These are phyloP conservation scores for Plecturocebus donacophilus DNA, from an alignment of 2,113 vertebrate genomes.

Conservation along the genomic window DNA sequence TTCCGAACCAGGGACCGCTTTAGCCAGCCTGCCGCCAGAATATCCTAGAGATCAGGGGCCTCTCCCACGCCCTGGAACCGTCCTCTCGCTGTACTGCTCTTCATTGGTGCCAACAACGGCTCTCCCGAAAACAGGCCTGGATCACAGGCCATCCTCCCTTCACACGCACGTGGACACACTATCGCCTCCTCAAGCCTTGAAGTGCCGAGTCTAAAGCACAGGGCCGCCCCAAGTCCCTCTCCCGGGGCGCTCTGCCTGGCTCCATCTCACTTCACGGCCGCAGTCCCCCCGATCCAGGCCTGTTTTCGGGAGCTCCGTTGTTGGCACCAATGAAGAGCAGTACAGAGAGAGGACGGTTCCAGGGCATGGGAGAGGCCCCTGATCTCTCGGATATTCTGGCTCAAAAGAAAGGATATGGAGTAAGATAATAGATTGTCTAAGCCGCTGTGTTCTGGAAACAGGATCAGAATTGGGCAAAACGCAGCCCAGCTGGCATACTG, in stretches of 20 bases:
- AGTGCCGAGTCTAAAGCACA: not conserved
- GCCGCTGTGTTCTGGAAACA: too few species aligned
- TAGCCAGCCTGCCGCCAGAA: slow-evolving; percentile 32
- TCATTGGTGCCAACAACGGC: too few species aligned
- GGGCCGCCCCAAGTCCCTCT: not conserved
- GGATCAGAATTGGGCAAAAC: too few species aligned
- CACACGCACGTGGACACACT: rapidly evolving
- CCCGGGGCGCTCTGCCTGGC: rapidly evolving
- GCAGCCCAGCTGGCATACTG: too few species aligned
- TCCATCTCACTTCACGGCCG: not conserved
- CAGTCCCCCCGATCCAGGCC: not conserved
- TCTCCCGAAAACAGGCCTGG: too few species aligned
- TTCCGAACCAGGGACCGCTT: slow-evolving; percentile 32
- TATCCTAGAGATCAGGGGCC: not conserved
- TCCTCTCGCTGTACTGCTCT: not conserved
- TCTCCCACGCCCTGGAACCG: not conserved
- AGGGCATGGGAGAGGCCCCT: not conserved
- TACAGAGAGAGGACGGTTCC: not conserved
- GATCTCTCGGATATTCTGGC: not conserved
- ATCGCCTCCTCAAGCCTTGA: too few species aligned
- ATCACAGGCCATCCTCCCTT: too few species aligned
- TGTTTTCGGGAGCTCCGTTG: too few species aligned
- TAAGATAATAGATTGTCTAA: too few species aligned
- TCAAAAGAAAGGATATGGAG: not conserved
- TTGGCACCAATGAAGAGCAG: too few species aligned